Evolutionary conservation across 2,797 vertebrate species (phyloP).

Genomic region (Falco rusticolus): DNA sequence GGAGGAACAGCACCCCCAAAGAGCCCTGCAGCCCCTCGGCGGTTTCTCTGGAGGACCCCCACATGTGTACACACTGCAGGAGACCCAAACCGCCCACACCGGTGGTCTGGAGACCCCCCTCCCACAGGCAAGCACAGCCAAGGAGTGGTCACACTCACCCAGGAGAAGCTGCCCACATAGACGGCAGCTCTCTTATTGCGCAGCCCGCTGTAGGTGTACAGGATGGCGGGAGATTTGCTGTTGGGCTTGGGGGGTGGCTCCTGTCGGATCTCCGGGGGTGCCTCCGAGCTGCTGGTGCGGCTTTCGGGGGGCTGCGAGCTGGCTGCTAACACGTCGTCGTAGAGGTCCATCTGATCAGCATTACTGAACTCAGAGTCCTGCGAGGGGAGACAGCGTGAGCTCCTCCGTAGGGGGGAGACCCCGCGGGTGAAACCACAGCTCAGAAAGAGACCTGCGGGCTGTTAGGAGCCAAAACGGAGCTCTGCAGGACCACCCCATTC

Average conservation of each 20-base stretch:
- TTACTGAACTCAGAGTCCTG: slow-evolving; percentile 84
- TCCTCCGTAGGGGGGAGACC: background rate
- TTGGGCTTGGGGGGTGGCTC: slow-evolving; percentile 72
- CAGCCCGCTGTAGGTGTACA: slow-evolving; percentile 78
- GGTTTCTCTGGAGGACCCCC: background rate
- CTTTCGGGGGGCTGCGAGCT: slow-evolving; percentile 79
- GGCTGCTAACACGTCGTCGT: slow-evolving; percentile 91
- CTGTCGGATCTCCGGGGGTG: slow-evolving; percentile 65
- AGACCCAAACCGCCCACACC: too few relatives aligned
- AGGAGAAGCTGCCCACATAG: slow-evolving; percentile 92
- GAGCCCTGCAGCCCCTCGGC: background rate
- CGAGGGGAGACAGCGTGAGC: background rate
- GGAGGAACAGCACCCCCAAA: background rate
- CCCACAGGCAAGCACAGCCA: too few relatives aligned
- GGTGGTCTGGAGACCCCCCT: background rate
- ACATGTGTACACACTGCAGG: rapidly evolving
- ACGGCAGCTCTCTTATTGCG: slow-evolving; percentile 81
- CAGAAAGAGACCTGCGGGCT: rapidly evolving
- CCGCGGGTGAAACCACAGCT: background rate
- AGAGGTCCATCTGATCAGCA: slow-evolving; percentile 92
- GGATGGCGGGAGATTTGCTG: slow-evolving; percentile 73
- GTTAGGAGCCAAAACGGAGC: background rate
- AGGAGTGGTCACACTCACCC: slow-evolving; percentile 83
- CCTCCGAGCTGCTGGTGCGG: slow-evolving; percentile 57
- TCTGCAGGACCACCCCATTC: background rate